phyloP scores from a whole-genome alignment of 2,888 invertebrate genomes.

The Leptopilina syphax region DNA sequence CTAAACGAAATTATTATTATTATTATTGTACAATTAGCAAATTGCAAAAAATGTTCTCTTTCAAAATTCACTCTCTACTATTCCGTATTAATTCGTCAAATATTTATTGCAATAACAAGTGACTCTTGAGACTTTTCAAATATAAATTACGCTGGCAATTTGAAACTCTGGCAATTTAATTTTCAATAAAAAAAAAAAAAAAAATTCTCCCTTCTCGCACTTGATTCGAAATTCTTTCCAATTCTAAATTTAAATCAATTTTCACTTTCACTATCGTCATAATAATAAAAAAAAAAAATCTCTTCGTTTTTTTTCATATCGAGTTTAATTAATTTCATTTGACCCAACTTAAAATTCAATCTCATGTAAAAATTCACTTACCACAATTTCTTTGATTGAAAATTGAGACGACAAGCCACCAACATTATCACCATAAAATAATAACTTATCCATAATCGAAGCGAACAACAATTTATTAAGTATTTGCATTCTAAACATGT shows the following conservation, averaged over 20 bases:
- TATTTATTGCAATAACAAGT: too few species aligned
- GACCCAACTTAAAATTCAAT: neutral
- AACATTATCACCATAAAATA: constrained; percentile 4
- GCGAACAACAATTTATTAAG: neutral
- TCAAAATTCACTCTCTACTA: too few species aligned
- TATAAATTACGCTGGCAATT: neutral
- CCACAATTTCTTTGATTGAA: neutral
- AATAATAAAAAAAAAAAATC: neutral
- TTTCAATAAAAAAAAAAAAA: neutral
- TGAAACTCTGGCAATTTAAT: neutral
- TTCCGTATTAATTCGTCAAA: too few species aligned
- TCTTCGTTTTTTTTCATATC: neutral
- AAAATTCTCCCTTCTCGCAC: neutral
- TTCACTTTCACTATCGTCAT: neutral
- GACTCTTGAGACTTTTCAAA: neutral
- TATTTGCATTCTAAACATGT: constrained; percentile 3
- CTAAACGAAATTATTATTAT: too few species aligned
- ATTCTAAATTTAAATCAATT: neutral
- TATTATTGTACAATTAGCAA: too few species aligned
- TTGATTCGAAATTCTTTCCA: neutral
- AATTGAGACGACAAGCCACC: neutral
- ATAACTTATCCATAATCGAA: constrained; percentile 4
- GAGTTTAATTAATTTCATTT: neutral
- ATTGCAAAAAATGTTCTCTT: too few species aligned
- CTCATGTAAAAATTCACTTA: neutral